Base-by-base conservation (phyloP, 2,888 invertebrate species). In the Eupithecia pulchellata region DNA sequence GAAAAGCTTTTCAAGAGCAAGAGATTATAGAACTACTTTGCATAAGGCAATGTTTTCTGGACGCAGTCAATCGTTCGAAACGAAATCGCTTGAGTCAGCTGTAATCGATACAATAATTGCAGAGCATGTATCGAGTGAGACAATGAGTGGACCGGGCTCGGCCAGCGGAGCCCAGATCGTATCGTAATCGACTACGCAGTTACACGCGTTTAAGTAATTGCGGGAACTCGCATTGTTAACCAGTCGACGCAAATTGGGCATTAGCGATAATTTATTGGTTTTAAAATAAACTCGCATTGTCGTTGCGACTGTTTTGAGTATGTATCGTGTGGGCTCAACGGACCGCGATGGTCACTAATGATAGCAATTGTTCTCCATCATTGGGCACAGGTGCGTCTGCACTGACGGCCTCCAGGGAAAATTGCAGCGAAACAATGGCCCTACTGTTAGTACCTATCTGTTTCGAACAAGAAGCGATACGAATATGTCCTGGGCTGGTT, bases 181-280 rank as follows among this genome's bases (percentile, higher is more conserved):
- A 94, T 94, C 93, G 86, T 84, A 86, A 85, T 87, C 80, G 79
- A 81, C 82, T 81, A 85, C 86, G 86, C 87, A 90, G 91, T 91
- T 92, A 93, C 93, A 92, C 88, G 91, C 91, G 91, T 94, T 94
- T 93, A 93, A 93, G 92, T 94, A 93, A 94, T 94, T 93, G 92
- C 92, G 93, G 92, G 93, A 93, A 93, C 91, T 81, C 89, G 89
- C 90, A 94, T 94, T 94, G 94, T 94, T 92, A 91, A 85, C 90
- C 88, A 86, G 86, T 87, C 87, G 92, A 92, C 92, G 91, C 93
- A 93, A 93, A 93, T 93, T 93, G 93, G 91, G 93, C 92, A 93
- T 94, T 93, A 91, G 91, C 91, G 82, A 93, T 94, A 94, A 93
- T 93, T 92, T 93, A 94, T 93, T 89, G 92, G 87, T 86, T 91